Conservation (phyloP, 1,140 invertebrate species). For the Nomia melanderi region DNA sequence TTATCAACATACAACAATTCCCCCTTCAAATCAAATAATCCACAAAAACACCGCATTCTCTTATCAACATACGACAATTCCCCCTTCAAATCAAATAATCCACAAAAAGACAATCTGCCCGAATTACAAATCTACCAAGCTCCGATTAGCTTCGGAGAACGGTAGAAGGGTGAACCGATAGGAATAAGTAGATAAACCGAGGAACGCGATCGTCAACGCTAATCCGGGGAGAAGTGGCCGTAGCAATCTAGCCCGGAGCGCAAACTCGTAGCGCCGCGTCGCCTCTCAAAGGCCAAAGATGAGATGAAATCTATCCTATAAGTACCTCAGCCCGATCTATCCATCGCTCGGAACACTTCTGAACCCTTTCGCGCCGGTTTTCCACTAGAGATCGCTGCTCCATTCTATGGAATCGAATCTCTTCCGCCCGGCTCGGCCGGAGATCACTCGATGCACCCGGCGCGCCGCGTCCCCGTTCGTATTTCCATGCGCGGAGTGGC, state of each 20-base stretch:
- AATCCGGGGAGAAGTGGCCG: neutral
- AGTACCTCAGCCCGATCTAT: neutral
- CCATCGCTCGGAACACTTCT: neutral
- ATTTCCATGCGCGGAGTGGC: neutral
- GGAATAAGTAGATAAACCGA: neutral
- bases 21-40: too few relatives aligned
- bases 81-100: too few relatives aligned
- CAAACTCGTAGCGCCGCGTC: neutral
- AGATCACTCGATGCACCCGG: constrained; percentile 35
- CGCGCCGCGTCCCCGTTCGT: constrained; percentile 20
- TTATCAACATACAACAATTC: too few relatives aligned
- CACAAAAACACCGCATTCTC: too few relatives aligned
- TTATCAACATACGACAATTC: too few relatives aligned
- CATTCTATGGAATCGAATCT: constrained; percentile 25
- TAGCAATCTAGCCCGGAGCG: neutral
- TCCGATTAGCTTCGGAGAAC: neutral
- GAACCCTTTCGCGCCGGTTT: neutral
- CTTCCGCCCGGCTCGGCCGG: constrained; percentile 4
- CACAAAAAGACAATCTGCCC: too few relatives aligned
- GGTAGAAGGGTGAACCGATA: neutral
- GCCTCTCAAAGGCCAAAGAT: neutral
- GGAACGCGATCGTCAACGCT: neutral
- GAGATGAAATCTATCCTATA: neutral
- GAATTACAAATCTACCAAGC: too few relatives aligned
- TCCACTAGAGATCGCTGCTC: constrained; percentile 14